Conservation (phyloP, 2,113 vertebrate genomes). For the Pholis gunnellus region DNA sequence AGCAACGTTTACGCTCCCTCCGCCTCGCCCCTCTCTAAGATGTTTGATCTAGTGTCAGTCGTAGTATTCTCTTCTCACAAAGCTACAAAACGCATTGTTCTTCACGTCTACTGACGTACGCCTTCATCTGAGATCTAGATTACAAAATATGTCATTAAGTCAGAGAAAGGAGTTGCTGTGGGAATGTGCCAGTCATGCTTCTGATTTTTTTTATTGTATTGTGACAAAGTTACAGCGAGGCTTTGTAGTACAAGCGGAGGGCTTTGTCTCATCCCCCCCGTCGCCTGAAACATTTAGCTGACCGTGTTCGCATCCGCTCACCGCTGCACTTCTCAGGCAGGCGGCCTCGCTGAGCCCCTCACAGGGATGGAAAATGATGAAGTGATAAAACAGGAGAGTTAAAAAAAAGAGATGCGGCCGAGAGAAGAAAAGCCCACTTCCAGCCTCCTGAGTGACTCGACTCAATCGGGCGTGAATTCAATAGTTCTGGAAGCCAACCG, state of each 20-base stretch:
- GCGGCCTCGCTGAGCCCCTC: neutral
- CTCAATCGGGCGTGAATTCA: conserved; percentile 66
- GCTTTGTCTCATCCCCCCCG: conserved; percentile 39
- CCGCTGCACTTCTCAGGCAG: conserved; percentile 2
- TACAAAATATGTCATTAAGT: conserved; percentile 32
- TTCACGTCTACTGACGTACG: neutral
- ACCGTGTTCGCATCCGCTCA: conserved; percentile 43
- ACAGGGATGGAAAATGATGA: conserved; percentile 40
- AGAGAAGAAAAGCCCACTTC: conserved; percentile 45
- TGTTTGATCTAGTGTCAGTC: conserved; percentile 19
- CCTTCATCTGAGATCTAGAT: conserved; percentile 25
- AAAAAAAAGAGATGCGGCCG: conserved; percentile 35
- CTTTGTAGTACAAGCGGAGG: conserved; percentile 50
- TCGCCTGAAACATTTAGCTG: conserved; percentile 68
- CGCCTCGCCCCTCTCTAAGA: conserved; percentile 1
- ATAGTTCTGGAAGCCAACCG: conserved; percentile 60
- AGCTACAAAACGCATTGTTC: neutral
- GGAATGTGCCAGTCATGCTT: conserved; percentile 11
- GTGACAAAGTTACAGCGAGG: conserved; percentile 29
- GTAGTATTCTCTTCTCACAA: neutral
- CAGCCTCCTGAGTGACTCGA: conserved; percentile 39
- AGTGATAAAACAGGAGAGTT: conserved; percentile 51
- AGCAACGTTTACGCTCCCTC: conserved; percentile 17
- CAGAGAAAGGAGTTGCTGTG: neutral
- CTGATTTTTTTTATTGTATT: neutral